Evolutionary conservation across 2,113 vertebrate species (phyloP), one percentile per base, ranked within the genome.

Genomic region (Asarcornis scutulata): DNA sequence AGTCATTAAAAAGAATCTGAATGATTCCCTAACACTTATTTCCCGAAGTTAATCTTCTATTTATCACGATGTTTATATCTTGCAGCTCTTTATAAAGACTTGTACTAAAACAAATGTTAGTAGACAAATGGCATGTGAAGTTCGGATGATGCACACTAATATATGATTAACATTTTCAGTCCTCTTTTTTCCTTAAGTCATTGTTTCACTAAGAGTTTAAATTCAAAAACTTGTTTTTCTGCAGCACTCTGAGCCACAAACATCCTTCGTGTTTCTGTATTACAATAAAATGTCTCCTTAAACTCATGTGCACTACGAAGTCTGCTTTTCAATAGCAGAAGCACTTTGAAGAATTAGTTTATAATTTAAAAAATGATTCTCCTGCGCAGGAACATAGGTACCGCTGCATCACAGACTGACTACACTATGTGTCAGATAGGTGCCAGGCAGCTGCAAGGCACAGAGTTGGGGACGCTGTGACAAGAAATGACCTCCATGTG

Each of bases 1-100:
- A 13, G 25, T 22, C 83, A 42, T 8, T 82, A 58, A 40, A 94
- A 97, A 93, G 56, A 60, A 64, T 58, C 48, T 25, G 25, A 83
- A n/a, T 58, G 46, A 81, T 18, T 94, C 86, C 75, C 38, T 85
- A 38, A 84, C 60, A 38, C 6, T 63, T 91, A 50, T 27, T 85
- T 56, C 68, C 12, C 8, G 31, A 73, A 75, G 38, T 15, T 17
- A 52, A 38, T 32, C 75, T 58, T 85, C 88, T 34, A 62, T 71
- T 56, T 67, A 60, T 40, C 27, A 60, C 31, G 3, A 74, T 85
- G 59, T 76, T 76, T 88, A 13, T 64, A 71, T 18, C n/a, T 81
- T 83, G 23, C 64, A 83, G 53, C 5, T 68, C 32, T 56, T 69
- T 64, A 69, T 66, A 66, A 68, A 55, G 36, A 85, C 15, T 17